phyloP scores from a whole-genome alignment of 1,140 invertebrate species.

The Onthophagus taurus region DNA sequence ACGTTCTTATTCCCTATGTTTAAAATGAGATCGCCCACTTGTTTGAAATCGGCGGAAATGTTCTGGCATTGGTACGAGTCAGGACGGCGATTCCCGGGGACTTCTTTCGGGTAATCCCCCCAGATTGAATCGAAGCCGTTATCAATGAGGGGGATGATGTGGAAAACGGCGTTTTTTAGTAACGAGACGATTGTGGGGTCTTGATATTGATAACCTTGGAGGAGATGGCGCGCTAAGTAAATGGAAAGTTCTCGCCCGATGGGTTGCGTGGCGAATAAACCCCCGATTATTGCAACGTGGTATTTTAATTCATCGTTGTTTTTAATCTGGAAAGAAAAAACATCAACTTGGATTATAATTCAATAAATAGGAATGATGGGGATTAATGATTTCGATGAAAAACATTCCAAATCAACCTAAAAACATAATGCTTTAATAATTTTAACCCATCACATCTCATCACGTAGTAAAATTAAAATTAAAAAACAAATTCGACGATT shows the following conservation, averaged over 20 bases:
- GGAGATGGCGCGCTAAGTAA: slow-evolving; percentile 71
- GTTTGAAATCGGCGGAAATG: slow-evolving; percentile 40
- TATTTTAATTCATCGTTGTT: slow-evolving; percentile 68
- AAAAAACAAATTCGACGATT: too few species aligned
- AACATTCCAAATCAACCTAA: too few species aligned
- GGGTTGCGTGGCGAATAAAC: slow-evolving; percentile 73
- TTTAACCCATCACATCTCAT: too few species aligned
- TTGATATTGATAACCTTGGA: slow-evolving; percentile 55
- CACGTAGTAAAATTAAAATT: too few species aligned
- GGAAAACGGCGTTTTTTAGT: slow-evolving; percentile 62
- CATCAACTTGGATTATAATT: too few species aligned
- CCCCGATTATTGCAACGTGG: slow-evolving; percentile 73
- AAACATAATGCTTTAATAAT: too few species aligned
- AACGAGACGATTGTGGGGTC: slow-evolving; percentile 54
- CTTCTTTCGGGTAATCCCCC: slow-evolving; percentile 28
- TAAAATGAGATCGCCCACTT: slow-evolving; percentile 33
- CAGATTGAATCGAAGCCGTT: slow-evolving; percentile 40
- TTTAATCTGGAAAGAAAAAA: slow-evolving; percentile 45
- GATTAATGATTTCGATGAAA: too few species aligned
- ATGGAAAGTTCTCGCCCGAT: slow-evolving; percentile 74
- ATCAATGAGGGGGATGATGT: slow-evolving; percentile 68
- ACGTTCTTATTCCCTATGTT: slow-evolving; percentile 20
- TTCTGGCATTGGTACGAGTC: slow-evolving; percentile 49
- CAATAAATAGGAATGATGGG: too few species aligned
- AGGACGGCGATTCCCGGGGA: slow-evolving; percentile 18